A percentile compares a stretch with the other conserved stretches of the same genome.
Evolutionary conservation across 2,113 vertebrate species (phyloP).

Genomic region (Gallinago undulata): DNA sequence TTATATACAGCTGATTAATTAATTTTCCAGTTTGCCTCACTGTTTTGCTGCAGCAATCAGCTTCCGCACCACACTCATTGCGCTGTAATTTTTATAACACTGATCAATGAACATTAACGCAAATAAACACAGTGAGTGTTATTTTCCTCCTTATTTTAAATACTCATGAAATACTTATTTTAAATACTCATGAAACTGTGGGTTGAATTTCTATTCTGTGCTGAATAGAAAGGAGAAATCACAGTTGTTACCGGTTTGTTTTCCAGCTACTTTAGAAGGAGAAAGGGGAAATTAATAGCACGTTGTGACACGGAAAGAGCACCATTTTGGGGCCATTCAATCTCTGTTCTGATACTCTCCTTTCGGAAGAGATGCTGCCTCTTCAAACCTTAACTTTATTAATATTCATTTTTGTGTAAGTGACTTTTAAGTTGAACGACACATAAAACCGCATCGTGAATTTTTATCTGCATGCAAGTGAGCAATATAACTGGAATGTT

Average conservation of each 20-base stretch:
- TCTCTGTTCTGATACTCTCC: not conserved
- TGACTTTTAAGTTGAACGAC: not conserved
- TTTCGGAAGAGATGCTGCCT: not conserved
- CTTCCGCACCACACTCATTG: not conserved
- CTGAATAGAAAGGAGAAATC: not conserved
- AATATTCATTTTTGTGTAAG: not conserved
- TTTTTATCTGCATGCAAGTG: not conserved
- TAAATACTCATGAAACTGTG: not conserved
- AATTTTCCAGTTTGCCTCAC: not conserved
- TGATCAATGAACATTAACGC: not conserved
- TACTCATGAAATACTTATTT: not conserved
- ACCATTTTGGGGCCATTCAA: not conserved
- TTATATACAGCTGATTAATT: not conserved
- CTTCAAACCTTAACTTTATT: not conserved
- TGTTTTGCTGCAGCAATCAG: not conserved
- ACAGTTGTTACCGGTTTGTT: not conserved
- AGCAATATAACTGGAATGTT: not conserved
- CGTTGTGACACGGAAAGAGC: not conserved
- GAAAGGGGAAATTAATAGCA: not conserved
- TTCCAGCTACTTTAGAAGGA: not conserved
- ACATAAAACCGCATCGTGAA: not conserved
- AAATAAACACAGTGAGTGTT: not conserved
- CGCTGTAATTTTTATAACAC: not conserved
- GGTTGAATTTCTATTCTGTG: not conserved
- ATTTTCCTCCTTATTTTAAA: not conserved